Percentiles rank a stretch among this genome's conserved stretches.
Evolutionary conservation across 2,113 vertebrate genomes (phyloP).

Genomic region (Lathamus discolor): DNA sequence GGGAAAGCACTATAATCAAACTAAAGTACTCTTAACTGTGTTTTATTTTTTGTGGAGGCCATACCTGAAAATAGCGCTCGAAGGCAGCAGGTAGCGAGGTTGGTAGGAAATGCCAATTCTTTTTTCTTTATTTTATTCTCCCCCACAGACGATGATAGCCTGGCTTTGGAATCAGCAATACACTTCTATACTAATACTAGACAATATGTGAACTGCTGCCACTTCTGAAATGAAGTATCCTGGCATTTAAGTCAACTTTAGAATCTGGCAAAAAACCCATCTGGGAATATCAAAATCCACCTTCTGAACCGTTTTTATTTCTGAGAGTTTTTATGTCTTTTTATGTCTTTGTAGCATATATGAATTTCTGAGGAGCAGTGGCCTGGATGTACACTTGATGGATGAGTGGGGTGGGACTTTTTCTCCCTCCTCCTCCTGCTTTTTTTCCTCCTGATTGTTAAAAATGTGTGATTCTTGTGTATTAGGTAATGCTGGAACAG

Average conservation of each 20-base stretch:
- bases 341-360: constrained; percentile 8
- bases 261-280: neutral
- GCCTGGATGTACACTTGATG: neutral
- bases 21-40: constrained; percentile 64
- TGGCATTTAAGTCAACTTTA: constrained; percentile 39
- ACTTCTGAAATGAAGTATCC: neutral
- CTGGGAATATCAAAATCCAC: neutral
- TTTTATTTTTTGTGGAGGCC: neutral
- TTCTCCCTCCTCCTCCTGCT: rapidly evolving
- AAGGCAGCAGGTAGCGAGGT: constrained; percentile 14
- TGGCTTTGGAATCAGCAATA: neutral
- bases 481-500: neutral
- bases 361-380: neutral
- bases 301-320: constrained; percentile 3
- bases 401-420: neutral
- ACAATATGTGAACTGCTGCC: neutral
- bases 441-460: neutral
- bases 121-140: neutral
- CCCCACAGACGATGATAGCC: neutral
- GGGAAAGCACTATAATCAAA: constrained; percentile 74
- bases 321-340: constrained; percentile 27
- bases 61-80: neutral
- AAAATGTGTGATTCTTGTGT: neutral
- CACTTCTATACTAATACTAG: neutral
- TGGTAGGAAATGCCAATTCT: neutral